phyloP scores from a whole-genome alignment of 2,113 vertebrate species.

The Gymnorhina tibicen region DNA sequence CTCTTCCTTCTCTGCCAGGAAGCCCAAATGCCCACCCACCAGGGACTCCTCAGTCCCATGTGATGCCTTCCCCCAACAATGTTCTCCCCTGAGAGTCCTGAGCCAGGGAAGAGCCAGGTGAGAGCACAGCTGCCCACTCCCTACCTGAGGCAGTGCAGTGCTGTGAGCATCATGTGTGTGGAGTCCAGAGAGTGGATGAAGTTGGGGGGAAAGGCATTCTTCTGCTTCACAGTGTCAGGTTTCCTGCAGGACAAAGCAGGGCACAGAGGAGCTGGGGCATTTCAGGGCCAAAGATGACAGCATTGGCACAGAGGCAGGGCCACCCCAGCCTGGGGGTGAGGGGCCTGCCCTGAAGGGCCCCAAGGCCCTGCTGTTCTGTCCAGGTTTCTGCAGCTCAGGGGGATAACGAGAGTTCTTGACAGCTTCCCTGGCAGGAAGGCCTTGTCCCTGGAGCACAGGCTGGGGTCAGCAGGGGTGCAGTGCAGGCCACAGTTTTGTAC shows the following conservation, averaged over 20 bases:
- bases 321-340: background rate
- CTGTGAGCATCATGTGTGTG: conserved; percentile 97
- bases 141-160: conserved; percentile 89
- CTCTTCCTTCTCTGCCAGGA: background rate
- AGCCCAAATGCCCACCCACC: background rate
- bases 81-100: background rate
- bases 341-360: background rate
- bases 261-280: background rate
- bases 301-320: background rate
- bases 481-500: background rate
- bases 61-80: background rate
- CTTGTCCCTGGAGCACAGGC: background rate
- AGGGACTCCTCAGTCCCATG: too few relatives aligned
- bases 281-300: background rate
- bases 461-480: background rate
- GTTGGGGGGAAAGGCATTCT: conserved; percentile 95
- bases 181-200: conserved; percentile 99
- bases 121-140: background rate
- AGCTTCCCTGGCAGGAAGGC: background rate
- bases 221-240: conserved; percentile 92
- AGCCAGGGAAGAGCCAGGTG: background rate
- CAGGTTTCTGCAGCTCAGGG: background rate
- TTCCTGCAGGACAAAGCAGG: conserved; percentile 62
- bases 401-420: background rate
- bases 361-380: background rate